Evolutionary conservation across 2,797 vertebrate genomes (phyloP), one percentile per base, ranked within the genome.

Genomic region (Cetoscarus ocellatus): DNA sequence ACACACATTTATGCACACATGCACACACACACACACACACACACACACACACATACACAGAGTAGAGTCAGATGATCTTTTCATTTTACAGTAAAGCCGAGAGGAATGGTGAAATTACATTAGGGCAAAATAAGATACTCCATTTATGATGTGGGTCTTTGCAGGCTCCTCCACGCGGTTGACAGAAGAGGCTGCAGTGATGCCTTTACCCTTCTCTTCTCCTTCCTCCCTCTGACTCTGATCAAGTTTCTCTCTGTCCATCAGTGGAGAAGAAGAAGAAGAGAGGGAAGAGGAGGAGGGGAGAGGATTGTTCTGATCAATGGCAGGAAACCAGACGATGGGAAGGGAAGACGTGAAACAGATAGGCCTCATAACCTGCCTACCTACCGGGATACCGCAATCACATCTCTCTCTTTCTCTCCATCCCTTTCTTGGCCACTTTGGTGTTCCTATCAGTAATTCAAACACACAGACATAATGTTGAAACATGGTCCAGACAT

Each of bases 251-350:
- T 93, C 94, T 95, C 94, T 93, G 95, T 94, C 96, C 96, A 96
- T 97, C 96, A 96, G 94, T 92, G 73, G 82, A 89, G 93, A 93
- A 93, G 92, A 92, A 91, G 49, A 51, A 19, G 10, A 14, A 35
- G 50, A 35, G 14, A 78, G 88, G 93, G 95, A 93, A 92, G 95
- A 92, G 95, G 83, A 39, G 38, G 92, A 92, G 95, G 92, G 95
- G 83, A 85, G 85, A 85, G 85, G 77, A 77, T 77, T 92, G 74
- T 94, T 95, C 96, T 98, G 97, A 98, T 99, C 97, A 98, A 97
- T 97, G 96, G 93, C 97, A 97, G 97, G 97, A 98, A 98, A 97
- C 95, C 90, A 93, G 94, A 90, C 93, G 95, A 97, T 97, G 95
- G 95, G 94, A 97, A 96, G 95, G 89, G 96, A 96, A 96, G 97